These are phyloP conservation scores for Samia ricini DNA, from an alignment of 1,140 invertebrate species.

Conservation along the genomic window DNA sequence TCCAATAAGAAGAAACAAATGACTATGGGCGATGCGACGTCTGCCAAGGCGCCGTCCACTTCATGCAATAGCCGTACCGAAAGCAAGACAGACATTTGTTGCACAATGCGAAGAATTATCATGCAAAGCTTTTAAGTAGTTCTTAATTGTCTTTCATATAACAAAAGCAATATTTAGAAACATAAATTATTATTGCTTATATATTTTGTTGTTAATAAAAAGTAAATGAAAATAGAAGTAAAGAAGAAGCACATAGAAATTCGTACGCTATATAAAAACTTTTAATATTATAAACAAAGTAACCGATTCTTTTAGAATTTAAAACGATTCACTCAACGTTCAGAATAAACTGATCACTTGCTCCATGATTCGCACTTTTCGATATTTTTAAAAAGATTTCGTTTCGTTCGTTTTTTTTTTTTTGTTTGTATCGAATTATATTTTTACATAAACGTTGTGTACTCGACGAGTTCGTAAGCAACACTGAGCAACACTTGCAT, in stretches of 20 bases:
- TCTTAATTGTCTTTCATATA: too few relatives aligned
- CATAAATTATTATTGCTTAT: too few relatives aligned
- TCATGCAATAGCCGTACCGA: constrained; percentile 43
- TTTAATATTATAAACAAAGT: not conserved
- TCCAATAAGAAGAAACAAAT: constrained; percentile 61
- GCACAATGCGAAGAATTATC: constrained; percentile 2
- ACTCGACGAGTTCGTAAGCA: not conserved
- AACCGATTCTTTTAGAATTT: not conserved
- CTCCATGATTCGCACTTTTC: not conserved
- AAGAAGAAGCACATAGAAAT: not conserved
- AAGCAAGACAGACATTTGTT: constrained; percentile 5
- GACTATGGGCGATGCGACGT: constrained; percentile 25
- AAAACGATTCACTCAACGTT: constrained; percentile 28
- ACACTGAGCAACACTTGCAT: constrained; percentile 2
- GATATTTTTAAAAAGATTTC: not conserved
- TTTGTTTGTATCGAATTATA: not conserved
- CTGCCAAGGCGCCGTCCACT: constrained; percentile 51
- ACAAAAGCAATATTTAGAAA: too few relatives aligned
- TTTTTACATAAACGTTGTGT: not conserved
- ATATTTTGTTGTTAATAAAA: too few relatives aligned
- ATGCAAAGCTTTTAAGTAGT: constrained; percentile 12
- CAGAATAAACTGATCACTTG: not conserved
- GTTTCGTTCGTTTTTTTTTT: constrained; percentile 2
- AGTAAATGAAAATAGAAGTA: too few relatives aligned
- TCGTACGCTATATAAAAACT: not conserved